phyloP scores from a whole-genome alignment of 2,113 vertebrate genomes.

The Elanoides forficatus region DNA sequence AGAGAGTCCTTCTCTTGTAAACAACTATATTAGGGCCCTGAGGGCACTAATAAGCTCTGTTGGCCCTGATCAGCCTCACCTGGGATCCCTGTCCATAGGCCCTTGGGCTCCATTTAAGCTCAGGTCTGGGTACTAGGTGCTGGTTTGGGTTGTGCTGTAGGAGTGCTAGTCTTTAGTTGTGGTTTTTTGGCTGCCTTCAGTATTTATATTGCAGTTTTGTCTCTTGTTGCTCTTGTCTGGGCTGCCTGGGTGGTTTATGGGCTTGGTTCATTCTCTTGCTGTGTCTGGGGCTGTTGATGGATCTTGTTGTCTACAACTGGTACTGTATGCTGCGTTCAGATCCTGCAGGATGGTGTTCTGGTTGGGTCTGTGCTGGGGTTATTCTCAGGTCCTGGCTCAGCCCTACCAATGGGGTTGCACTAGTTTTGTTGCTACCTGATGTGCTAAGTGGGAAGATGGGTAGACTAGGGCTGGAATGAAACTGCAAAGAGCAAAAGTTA shows the following conservation, averaged over 20 bases:
- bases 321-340: rapidly evolving
- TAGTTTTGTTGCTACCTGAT: rapidly evolving
- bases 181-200: rapidly evolving
- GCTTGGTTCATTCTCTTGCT: rapidly evolving
- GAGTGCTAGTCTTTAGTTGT: rapidly evolving
- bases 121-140: rapidly evolving
- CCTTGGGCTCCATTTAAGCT: not conserved
- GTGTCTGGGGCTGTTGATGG: not conserved
- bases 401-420: rapidly evolving
- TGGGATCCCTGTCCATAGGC: not conserved
- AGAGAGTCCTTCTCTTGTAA: rapidly evolving
- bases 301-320: rapidly evolving
- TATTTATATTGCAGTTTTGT: rapidly evolving
- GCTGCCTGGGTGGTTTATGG: rapidly evolving
- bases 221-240: rapidly evolving
- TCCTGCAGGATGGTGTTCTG: rapidly evolving
- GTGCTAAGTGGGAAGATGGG: rapidly evolving
- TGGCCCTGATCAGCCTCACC: not conserved
- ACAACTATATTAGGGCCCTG: rapidly evolving
- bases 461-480: rapidly evolving
- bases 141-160: rapidly evolving
- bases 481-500: rapidly evolving
- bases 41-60: not conserved
- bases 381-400: rapidly evolving
- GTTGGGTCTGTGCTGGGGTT: rapidly evolving